phyloP scores from a whole-genome alignment of 2,888 invertebrate species.

The Gisinianus flammeolus region DNA sequence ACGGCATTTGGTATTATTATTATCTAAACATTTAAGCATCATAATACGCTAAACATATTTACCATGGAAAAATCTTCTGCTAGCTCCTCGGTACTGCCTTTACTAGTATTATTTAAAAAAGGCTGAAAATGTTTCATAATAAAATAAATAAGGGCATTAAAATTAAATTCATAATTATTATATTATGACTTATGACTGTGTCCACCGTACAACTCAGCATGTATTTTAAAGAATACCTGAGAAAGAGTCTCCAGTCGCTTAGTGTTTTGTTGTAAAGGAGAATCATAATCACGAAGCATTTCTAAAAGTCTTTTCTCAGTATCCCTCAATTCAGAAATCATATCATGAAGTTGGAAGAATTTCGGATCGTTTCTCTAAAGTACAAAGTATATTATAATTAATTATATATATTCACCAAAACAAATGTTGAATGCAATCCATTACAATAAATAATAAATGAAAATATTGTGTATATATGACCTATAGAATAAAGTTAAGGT shows the following conservation, averaged over 20 bases:
- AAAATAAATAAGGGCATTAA: too few relatives aligned
- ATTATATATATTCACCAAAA: too few relatives aligned
- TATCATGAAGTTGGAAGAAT: constrained; percentile 69
- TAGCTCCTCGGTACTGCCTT: not conserved
- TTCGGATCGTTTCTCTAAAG: constrained; percentile 60
- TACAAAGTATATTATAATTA: constrained; percentile 47
- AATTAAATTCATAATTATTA: too few relatives aligned
- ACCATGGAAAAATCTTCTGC: constrained; percentile 12
- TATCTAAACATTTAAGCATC: too few relatives aligned
- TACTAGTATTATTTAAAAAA: not conserved
- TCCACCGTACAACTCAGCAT: too few relatives aligned
- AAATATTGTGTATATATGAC: not conserved
- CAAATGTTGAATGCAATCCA: not conserved
- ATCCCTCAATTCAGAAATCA: constrained; percentile 73
- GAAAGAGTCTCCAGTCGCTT: too few relatives aligned
- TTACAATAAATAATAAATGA: not conserved
- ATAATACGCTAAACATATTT: not conserved
- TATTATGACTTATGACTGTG: too few relatives aligned
- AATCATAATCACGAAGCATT: constrained; percentile 62
- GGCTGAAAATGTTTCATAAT: not conserved
- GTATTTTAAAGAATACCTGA: not conserved
- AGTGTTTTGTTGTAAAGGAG: not conserved
- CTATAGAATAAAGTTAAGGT: not conserved
- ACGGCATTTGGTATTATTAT: too few relatives aligned
- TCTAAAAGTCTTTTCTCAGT: constrained; percentile 72